Base-by-base conservation (phyloP, 2,797 vertebrate species). In the Ispidina picta region DNA sequence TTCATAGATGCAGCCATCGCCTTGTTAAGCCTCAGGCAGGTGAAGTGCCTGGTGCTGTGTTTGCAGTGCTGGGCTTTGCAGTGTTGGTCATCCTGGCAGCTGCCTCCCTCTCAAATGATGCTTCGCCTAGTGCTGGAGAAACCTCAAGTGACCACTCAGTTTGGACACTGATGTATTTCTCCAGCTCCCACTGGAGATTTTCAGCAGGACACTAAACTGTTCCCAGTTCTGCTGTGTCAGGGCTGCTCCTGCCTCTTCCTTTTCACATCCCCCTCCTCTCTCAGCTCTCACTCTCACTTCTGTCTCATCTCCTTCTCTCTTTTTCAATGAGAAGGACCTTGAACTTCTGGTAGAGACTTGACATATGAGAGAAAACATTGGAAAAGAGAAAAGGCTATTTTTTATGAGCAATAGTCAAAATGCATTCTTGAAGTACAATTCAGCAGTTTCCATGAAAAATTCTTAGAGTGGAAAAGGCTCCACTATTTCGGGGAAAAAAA, bases 371-470 rank as follows among this genome's bases (percentile, higher is more conserved):
- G 55, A 52, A 88, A 65, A 58, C 78, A 62, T 0, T 48, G 85
- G 59, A 84, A 87, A 90, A 23, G 54, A 86, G 81, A 88, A 72
- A 91, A 60, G 25, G 8, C 22, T 44, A 0, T 75, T 23, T 89
- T 89, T 93, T 77, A 82, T 69, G 59, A 88, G 58, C 1, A 29
- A 84, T 80, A 51, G 78, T 78, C 88, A 76, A 85, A 95, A 90
- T 37, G 55, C 87, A 20, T 80, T 92, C 54, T 69, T 43, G 31
- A 84, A 89, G 54, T 55, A 46, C 65, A 80, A 69, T 75, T 31
- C 22, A 59, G 59, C 65, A 75, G 71, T 91, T 93, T 86, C 69
- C 26, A 22, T 80, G 85, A 88, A 95, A 88, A 88, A 91, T 88
- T 86, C 54, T 74, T 39, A 43, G 13, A 48, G 20, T 25, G n/a